Base-by-base conservation (phyloP, 2,113 vertebrate genomes). In the Petrocephalus zakoni region DNA sequence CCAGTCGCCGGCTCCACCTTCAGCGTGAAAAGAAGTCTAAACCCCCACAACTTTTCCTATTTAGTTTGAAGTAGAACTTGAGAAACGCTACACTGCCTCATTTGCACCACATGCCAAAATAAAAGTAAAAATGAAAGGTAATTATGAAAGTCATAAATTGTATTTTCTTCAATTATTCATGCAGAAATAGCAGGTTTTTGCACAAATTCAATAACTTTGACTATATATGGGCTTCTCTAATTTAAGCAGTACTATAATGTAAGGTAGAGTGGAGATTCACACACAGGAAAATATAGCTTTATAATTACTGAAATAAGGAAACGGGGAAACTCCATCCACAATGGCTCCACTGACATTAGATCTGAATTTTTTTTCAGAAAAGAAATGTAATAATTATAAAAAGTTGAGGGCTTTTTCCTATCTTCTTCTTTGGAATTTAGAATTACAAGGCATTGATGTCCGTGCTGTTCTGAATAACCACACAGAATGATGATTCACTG, bases 141-240 rank as follows among this genome's bases (percentile, higher is more conserved):
- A 83, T 53, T 53, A 85, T 55, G 49, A 56, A 89, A 87, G 29
- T 53, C 25, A 78, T 53, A 49, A 72, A 89, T 89, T 75, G 47
- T 25, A 86, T 86, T 86, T 72, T 78, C 88, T 34, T 68, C 88
- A 86, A 53, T 53, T 75, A 89, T 86, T 89, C 83, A 86, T 86
- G 49, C 9, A 51, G 47, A 86, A 86, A 85, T 68, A 58, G n/a
- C 15, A 25, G 15, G 51, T n/a, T 89, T 89, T 51, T 68, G 47
- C 83, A 68, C n/a, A 86, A 89, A 89, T 72, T 52, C 83, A 85
- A 89, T 89, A 89, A 85, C 56, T 46, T 51, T 51, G 58, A 47
- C 10, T 56, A 85, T 88, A 51, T 64, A 29, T 85, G 17, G 13
- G 34, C 55, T 68, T 89, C 58, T 81, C 68, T 29, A 42, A 72